Evolutionary conservation across 2,888 invertebrate genomes (phyloP), one percentile per base, ranked within the genome.

Genomic region (Tanypteryx hageni): DNA sequence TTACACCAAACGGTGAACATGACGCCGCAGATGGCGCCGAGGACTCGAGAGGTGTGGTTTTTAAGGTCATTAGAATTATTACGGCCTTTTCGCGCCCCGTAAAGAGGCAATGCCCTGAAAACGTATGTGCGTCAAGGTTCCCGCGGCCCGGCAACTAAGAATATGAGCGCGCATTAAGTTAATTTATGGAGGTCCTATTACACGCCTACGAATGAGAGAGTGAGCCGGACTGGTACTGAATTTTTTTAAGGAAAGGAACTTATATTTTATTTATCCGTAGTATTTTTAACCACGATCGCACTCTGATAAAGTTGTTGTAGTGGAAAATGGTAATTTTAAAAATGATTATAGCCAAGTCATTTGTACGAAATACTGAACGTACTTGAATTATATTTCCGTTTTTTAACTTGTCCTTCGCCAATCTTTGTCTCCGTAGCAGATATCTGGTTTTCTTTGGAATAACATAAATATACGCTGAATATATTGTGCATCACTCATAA

Each of bases 51-150:
- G 68, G 89, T 31, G 89, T 64, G 64, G 89, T 68, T 89, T 89
- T 89, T 76, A 4, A 64, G 86, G 59, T 89, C 89, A 61, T 89
- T 89, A 89, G 89, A 89, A 89, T 64, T 89, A 89, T 68, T 89
- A 89, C 44, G 44, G 31, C 18, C 89, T 89, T 56, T 86, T 86
- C 86, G 22, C 86, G 13, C 61, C 11, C 76, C 61, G 59, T 27
- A 86, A 86, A 44, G 44, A 68, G 86, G 86, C 31, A 86, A 89
- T 89, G 44, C 44, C 89, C 64, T 27, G 8, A 27, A 76, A 76
- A 76, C 76, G 76, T 76, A 64, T 27, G 89, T 68, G 59, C 89
- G 22, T 22, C 58, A 44, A 64, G 89, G 89, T 68, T 44, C 68
- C n/a, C 64, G n/a, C 10, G 22, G 5, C 61, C 22, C 10, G 18